phyloP scores from a whole-genome alignment of 1,140 invertebrate species.

The Anastrepha ludens region DNA sequence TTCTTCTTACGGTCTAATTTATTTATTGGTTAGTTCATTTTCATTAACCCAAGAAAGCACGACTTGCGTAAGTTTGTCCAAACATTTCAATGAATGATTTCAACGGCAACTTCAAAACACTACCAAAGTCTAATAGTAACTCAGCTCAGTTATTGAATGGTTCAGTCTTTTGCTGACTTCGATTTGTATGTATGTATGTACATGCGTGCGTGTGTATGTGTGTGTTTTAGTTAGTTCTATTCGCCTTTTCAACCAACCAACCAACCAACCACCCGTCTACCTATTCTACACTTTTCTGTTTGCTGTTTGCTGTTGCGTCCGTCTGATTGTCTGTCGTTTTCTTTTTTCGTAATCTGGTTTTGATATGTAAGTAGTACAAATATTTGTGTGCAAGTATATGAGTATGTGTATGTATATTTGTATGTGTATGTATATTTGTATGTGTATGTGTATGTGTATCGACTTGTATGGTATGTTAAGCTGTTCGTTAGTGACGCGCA shows the following conservation, averaged over 20 bases:
- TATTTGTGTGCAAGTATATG: neutral
- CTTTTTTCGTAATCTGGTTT: slow-evolving; percentile 8
- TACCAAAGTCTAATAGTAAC: too few species aligned
- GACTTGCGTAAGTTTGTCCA: slow-evolving; percentile 40
- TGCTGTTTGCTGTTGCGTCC: neutral
- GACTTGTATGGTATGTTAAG: too few species aligned
- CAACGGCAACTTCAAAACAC: too few species aligned
- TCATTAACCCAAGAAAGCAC: slow-evolving; percentile 39
- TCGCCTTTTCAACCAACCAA: neutral
- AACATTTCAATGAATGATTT: neutral
- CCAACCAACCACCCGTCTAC: neutral
- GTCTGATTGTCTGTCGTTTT: neutral
- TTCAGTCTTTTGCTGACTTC: too few species aligned
- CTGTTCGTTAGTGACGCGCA: neutral
- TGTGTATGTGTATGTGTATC: neutral
- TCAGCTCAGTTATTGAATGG: too few species aligned
- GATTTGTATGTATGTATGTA: neutral
- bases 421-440: neutral
- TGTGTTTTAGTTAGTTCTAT: neutral
- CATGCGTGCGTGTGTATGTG: neutral
- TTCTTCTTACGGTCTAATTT: neutral
- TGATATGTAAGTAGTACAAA: slow-evolving; percentile 44
- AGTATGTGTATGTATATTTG: too few species aligned
- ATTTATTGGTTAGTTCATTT: slow-evolving; percentile 36
- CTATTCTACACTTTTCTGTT: neutral